Conservation (phyloP, 2,113 vertebrate species). For the Cyprinodon brontotheroides region DNA sequence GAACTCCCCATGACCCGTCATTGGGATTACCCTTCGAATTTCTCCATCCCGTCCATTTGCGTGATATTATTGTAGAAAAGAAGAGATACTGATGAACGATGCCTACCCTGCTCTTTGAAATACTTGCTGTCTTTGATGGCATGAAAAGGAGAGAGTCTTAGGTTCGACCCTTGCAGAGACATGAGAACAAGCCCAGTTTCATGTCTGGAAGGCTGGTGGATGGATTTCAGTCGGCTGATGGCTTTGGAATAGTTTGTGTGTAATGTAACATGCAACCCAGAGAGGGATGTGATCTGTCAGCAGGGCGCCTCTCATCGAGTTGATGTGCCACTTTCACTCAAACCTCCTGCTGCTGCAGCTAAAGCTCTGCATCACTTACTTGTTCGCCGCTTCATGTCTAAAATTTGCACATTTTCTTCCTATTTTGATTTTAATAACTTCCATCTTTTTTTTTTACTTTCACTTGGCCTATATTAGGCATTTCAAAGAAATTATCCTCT, state of each 20-base stretch:
- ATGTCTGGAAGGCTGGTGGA: constrained; percentile 52
- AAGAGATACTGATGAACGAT: constrained; percentile 23
- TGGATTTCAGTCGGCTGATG: constrained; percentile 35
- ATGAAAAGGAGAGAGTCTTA: neutral
- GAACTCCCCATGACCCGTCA: constrained; percentile 49
- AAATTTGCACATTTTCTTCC: constrained; percentile 5
- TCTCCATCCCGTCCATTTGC: constrained; percentile 20
- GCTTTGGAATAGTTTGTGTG: constrained; percentile 53
- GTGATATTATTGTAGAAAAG: constrained; percentile 28
- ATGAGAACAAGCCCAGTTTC: constrained; percentile 12
- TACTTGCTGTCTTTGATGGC: constrained; percentile 10
- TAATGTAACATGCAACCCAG: constrained; percentile 39
- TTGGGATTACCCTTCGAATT: constrained; percentile 21
- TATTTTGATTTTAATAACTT: constrained; percentile 5
- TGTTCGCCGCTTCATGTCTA: constrained; percentile 5
- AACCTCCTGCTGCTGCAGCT: constrained; percentile 16
- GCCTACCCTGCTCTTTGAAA: constrained; percentile 15
- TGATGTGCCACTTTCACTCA: constrained; percentile 39
- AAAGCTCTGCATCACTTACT: constrained; percentile 10
- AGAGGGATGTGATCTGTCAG: constrained; percentile 50
- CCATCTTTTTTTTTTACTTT: constrained; percentile 11
- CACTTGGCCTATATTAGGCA: constrained; percentile 43
- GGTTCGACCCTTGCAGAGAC: neutral
- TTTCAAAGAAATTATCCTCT: constrained; percentile 49
- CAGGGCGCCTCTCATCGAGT: constrained; percentile 26